A percentile compares a stretch with the other conserved stretches of the same genome.
These are phyloP conservation scores for Andrena bicolor DNA, from an alignment of 2,888 invertebrate species.

Conservation along the genomic window DNA sequence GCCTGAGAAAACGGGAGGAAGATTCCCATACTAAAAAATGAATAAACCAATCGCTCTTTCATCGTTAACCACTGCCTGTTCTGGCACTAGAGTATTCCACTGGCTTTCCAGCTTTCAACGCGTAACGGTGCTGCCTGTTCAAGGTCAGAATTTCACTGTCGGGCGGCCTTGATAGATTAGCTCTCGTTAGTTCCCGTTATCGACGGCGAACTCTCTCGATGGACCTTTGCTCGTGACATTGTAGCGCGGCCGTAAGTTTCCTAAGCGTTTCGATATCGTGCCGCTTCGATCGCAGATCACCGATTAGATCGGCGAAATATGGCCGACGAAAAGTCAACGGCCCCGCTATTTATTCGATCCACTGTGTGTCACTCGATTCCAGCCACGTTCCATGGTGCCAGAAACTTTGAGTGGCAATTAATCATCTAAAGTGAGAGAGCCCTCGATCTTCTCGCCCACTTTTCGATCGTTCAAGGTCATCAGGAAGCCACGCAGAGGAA, in stretches of 20 bases:
- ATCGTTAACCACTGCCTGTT: neutral
- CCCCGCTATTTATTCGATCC: slow-evolving; percentile 49
- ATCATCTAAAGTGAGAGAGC: slow-evolving; percentile 40
- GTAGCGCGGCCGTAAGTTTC: slow-evolving; percentile 40
- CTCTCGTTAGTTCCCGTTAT: slow-evolving; percentile 56
- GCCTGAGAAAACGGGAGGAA: no score
- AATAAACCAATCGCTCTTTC: neutral
- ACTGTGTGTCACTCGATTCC: slow-evolving; percentile 4
- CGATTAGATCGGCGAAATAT: slow-evolving; percentile 51
- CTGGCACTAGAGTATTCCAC: neutral
- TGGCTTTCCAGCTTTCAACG: neutral
- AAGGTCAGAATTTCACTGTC: slow-evolving; percentile 67
- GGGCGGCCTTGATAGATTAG: slow-evolving; percentile 59
- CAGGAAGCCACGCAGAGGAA: neutral
- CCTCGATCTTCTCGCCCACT: neutral
- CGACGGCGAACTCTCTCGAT: slow-evolving; percentile 38
- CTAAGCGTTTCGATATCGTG: slow-evolving; percentile 34
- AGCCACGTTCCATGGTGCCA: slow-evolving; percentile 3
- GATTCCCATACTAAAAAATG: neutral
- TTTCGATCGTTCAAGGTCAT: slow-evolving; percentile 33
- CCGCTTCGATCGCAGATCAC: slow-evolving; percentile 44
- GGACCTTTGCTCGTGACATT: slow-evolving; percentile 53
- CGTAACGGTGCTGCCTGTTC: slow-evolving; percentile 20
- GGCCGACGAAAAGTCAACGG: slow-evolving; percentile 39
- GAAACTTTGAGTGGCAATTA: slow-evolving; percentile 48